A percentile compares a stretch with the other conserved stretches of the same genome.
Evolutionary conservation across 2,113 vertebrate species (phyloP).

Genomic region (Syngnathoides biaculeatus): DNA sequence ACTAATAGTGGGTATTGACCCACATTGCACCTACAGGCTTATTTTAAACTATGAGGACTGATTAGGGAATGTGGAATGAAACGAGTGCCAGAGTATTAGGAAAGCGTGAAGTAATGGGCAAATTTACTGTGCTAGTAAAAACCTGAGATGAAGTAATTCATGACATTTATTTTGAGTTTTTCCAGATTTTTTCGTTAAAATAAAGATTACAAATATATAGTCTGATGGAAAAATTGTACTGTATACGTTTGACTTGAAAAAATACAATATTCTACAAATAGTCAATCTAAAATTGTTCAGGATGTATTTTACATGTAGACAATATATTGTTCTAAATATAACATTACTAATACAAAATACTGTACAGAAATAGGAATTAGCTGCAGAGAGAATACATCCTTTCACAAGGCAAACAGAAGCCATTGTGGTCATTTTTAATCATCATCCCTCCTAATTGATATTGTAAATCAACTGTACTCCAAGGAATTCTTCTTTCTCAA

Average conservation of each 20-base stretch:
- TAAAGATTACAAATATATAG: slow-evolving; percentile 40
- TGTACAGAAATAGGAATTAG: slow-evolving; percentile 34
- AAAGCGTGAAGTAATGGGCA: too few relatives aligned
- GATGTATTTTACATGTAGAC: slow-evolving; percentile 20
- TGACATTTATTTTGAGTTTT: neutral
- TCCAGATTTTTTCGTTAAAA: slow-evolving; percentile 52
- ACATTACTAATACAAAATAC: slow-evolving; percentile 25
- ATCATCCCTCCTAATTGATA: neutral
- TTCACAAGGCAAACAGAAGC: slow-evolving; percentile 12
- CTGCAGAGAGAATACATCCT: slow-evolving; percentile 28
- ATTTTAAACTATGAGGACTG: too few relatives aligned
- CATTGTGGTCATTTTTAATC: slow-evolving; percentile 6
- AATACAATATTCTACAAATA: slow-evolving; percentile 30
- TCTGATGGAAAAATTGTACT: slow-evolving; percentile 8
- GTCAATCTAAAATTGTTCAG: slow-evolving; percentile 24
- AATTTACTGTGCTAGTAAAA: too few relatives aligned
- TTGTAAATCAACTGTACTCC: neutral
- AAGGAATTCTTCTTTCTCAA: neutral
- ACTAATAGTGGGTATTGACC: too few relatives aligned
- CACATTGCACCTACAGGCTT: too few relatives aligned
- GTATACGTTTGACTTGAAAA: slow-evolving; percentile 14
- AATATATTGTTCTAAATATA: slow-evolving; percentile 19
- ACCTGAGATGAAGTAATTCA: neutral
- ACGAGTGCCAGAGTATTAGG: too few relatives aligned
- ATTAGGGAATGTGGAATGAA: too few relatives aligned